These are phyloP conservation scores for Oscheius sp. DNA, from an alignment of 2,888 invertebrate genomes.

Conservation along the genomic window DNA sequence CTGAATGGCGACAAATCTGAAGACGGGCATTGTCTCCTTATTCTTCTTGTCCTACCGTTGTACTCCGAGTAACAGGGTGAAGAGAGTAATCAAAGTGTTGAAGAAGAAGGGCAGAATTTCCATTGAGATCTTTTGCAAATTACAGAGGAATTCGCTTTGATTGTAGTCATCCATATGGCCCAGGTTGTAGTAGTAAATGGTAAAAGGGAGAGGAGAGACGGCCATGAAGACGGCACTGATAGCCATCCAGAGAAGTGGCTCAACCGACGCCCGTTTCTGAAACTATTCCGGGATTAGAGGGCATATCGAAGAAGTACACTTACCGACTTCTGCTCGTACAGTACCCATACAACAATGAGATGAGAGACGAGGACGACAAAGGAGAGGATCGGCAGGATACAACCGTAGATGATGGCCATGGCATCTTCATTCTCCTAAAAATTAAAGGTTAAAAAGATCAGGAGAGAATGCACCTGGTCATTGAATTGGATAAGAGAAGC, in stretches of 20 bases:
- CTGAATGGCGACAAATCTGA: conserved; percentile 61
- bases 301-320: background rate
- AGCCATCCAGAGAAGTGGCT: conserved; percentile 61
- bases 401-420: conserved; percentile 56
- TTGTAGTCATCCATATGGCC: conserved; percentile 51
- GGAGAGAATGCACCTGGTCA: conserved; percentile 45
- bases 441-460: background rate
- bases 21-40: background rate
- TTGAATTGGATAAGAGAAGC: conserved; percentile 58
- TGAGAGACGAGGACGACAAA: conserved; percentile 53
- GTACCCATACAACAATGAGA: conserved; percentile 53
- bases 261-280: conserved; percentile 58
- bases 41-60: conserved; percentile 45
- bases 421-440: conserved; percentile 52
- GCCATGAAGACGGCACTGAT: conserved; percentile 57
- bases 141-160: conserved; percentile 53
- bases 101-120: conserved; percentile 63
- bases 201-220: conserved; percentile 61
- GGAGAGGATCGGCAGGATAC: conserved; percentile 51
- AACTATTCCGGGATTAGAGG: conserved; percentile 17
- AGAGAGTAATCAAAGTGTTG: conserved; percentile 60
- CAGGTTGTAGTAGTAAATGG: conserved; percentile 60
- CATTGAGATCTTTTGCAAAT: conserved; percentile 62
- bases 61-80: conserved; percentile 57
- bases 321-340: conserved; percentile 57